Conservation (phyloP, 1,140 invertebrate species). For the Glomeris maerens region DNA sequence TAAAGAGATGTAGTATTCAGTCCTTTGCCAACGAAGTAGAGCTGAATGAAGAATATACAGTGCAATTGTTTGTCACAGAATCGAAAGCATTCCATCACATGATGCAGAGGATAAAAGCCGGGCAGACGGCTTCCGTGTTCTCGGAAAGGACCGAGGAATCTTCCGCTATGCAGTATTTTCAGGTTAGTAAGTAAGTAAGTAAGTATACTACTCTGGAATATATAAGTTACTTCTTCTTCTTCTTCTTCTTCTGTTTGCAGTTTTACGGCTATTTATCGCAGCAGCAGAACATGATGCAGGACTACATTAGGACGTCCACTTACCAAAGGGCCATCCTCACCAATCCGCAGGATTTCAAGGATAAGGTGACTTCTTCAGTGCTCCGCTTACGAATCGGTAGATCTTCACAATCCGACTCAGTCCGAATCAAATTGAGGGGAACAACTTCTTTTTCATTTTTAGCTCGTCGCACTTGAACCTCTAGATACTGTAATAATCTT, state of each 20-base stretch:
- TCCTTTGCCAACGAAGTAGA: background rate
- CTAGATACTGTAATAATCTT: too few relatives aligned
- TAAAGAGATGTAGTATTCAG: constrained; percentile 1
- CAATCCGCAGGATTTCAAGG: constrained; percentile 81
- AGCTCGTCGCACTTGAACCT: too few relatives aligned
- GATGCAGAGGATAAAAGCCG: background rate
- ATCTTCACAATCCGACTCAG: too few relatives aligned
- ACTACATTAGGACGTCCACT: constrained; percentile 94
- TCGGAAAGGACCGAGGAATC: constrained; percentile 93
- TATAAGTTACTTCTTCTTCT: constrained; percentile 7
- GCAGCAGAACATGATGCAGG: constrained; percentile 99
- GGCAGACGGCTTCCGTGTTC: constrained; percentile 55
- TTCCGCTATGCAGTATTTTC: constrained; percentile 90
- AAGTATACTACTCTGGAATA: background rate
- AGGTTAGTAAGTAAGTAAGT: constrained; percentile 30
- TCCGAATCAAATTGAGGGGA: too few relatives aligned
- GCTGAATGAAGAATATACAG: constrained; percentile 4
- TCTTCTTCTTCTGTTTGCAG: constrained; percentile 40
- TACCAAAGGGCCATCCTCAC: constrained; percentile 93
- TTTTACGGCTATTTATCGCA: constrained; percentile 98
- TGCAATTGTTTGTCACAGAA: constrained; percentile 9
- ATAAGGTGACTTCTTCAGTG: constrained; percentile 31
- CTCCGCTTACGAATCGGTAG: too few relatives aligned
- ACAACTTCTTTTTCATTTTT: too few relatives aligned
- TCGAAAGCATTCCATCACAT: constrained; percentile 4